These are phyloP conservation scores for Hemibagrus guttatus DNA, from an alignment of 2,797 vertebrate species.

Conservation along the genomic window DNA sequence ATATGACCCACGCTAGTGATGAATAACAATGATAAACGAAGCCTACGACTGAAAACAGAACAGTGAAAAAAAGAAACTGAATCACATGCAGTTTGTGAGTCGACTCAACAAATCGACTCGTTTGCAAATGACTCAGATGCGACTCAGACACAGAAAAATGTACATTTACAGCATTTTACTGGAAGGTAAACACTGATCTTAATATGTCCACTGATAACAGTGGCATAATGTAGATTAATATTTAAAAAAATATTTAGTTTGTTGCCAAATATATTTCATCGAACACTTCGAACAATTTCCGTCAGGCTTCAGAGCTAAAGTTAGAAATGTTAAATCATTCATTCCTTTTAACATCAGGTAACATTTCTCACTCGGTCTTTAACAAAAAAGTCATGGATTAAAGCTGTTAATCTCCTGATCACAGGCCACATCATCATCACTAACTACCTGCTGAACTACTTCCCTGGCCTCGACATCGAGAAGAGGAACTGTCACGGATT, in stretches of 20 bases:
- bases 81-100: background rate
- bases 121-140: background rate
- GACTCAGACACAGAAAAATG: background rate
- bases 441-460: slow-evolving; percentile 95
- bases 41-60: background rate
- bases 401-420: slow-evolving; percentile 28
- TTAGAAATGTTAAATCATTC: background rate
- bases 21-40: background rate
- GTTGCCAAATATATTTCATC: background rate
- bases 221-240: background rate
- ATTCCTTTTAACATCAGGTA: background rate
- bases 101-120: background rate
- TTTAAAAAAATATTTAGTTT: background rate
- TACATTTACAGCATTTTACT: background rate
- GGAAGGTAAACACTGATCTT: background rate
- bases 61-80: background rate
- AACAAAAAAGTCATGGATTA: background rate
- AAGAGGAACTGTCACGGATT: slow-evolving; percentile 90
- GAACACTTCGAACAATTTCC: background rate
- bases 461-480: slow-evolving; percentile 87
- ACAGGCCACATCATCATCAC: slow-evolving; percentile 91
- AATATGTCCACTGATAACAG: background rate
- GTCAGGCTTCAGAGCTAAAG: background rate
- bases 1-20: background rate
- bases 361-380: no score